Percentiles rank a stretch among this genome's conserved stretches.
Evolutionary conservation across 2,797 vertebrate species (phyloP).

Genomic region (Iguana delicatissima): DNA sequence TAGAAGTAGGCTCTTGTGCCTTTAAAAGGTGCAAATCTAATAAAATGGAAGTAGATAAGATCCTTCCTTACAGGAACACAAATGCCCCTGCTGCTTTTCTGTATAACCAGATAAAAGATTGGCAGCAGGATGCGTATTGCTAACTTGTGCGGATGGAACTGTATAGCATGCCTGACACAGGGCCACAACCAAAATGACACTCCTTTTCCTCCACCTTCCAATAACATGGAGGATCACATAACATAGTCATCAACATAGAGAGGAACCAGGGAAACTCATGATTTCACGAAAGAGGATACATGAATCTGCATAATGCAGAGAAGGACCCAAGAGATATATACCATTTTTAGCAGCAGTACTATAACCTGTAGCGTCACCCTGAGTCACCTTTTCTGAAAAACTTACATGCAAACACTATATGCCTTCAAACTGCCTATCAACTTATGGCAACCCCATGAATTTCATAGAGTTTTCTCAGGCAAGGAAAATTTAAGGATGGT

Average conservation of each 20-base stretch:
- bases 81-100: neutral
- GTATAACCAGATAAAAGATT: neutral
- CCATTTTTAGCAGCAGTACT: neutral
- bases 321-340: neutral
- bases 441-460: too few species aligned
- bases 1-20: neutral
- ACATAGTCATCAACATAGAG: neutral
- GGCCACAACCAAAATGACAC: neutral
- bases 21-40: neutral
- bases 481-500: too few species aligned
- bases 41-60: neutral
- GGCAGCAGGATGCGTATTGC: too few species aligned
- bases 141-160: neutral
- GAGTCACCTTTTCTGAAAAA: neutral
- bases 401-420: neutral
- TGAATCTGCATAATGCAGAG: neutral
- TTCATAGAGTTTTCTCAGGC: too few species aligned
- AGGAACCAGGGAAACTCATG: neutral
- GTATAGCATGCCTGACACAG: neutral
- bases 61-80: neutral
- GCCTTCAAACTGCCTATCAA: too few species aligned
- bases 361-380: neutral
- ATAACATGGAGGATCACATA: neutral
- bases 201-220: too few species aligned
- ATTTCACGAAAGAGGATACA: neutral